Conservation (phyloP, 2,888 invertebrate species). For the Philonicus albiceps region DNA sequence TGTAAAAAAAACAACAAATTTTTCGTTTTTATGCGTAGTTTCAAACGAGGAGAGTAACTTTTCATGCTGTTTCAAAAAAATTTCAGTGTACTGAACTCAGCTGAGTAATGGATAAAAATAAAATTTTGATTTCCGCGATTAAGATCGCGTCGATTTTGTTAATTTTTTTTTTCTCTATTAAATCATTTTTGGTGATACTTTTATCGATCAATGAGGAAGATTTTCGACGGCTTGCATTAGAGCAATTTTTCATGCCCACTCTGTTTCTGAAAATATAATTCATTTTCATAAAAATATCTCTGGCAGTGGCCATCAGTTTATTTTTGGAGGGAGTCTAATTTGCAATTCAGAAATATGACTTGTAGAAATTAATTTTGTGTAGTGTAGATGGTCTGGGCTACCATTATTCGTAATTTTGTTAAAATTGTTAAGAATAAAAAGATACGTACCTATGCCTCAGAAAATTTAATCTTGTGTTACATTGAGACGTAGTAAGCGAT, state of each 20-base stretch:
- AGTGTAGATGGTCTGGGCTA: not conserved
- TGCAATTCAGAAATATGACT: not conserved
- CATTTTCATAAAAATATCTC: not conserved
- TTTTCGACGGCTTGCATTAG: not conserved
- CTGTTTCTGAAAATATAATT: not conserved
- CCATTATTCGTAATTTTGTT: not conserved
- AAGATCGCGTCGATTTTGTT: not conserved
- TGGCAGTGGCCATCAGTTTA: not conserved
- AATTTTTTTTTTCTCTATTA: not conserved
- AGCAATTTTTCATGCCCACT: not conserved
- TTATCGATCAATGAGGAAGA: not conserved
- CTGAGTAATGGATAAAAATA: slow-evolving; percentile 34
- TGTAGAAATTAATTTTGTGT: not conserved
- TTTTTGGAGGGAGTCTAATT: not conserved
- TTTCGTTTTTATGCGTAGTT: not conserved
- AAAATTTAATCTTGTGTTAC: not conserved
- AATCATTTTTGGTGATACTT: not conserved
- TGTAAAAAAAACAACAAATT: not conserved
- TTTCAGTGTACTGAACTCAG: slow-evolving; percentile 25
- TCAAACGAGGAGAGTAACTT: not conserved
- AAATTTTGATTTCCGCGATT: not conserved
- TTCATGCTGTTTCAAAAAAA: not conserved
- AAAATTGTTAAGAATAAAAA: not conserved
- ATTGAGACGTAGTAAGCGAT: not conserved
- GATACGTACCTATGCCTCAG: not conserved